A percentile compares a stretch with the other conserved stretches of the same genome.
Conservation (phyloP, 2,113 vertebrate genomes). For the Cisticola juncidis region DNA sequence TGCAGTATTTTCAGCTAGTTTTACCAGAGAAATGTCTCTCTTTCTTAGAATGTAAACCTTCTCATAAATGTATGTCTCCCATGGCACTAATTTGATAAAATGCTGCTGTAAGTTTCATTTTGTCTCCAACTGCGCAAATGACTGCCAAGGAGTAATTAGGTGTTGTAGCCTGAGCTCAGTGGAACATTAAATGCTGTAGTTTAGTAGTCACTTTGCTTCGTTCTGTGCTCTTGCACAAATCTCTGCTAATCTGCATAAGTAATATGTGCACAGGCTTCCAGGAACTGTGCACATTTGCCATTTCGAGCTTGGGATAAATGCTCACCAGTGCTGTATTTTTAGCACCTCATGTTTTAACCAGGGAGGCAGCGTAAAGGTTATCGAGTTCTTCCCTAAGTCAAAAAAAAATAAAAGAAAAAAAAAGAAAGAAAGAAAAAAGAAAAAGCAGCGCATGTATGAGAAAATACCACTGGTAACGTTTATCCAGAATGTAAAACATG, state of each 20-base stretch:
- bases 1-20: neutral
- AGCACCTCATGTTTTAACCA: neutral
- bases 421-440: neutral
- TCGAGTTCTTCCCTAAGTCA: neutral
- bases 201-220: neutral
- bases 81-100: neutral
- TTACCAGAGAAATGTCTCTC: neutral
- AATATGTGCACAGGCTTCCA: neutral
- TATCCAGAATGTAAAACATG: conserved; percentile 11
- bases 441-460: neutral
- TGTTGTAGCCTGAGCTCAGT: neutral
- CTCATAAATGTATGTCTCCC: neutral
- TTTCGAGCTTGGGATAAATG: neutral
- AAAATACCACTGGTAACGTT: conserved; percentile 37
- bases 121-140: neutral
- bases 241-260: conserved; percentile 8
- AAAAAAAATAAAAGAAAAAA: neutral
- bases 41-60: neutral
- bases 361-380: neutral
- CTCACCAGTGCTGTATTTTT: neutral
- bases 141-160: neutral
- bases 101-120: neutral
- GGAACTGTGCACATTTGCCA: neutral
- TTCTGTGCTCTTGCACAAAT: conserved; percentile 27
- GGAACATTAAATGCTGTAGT: neutral